A percentile compares a stretch with the other conserved stretches of the same genome.
Conservation (phyloP, 2,113 vertebrate species). For the Paratilapia polleni region DNA sequence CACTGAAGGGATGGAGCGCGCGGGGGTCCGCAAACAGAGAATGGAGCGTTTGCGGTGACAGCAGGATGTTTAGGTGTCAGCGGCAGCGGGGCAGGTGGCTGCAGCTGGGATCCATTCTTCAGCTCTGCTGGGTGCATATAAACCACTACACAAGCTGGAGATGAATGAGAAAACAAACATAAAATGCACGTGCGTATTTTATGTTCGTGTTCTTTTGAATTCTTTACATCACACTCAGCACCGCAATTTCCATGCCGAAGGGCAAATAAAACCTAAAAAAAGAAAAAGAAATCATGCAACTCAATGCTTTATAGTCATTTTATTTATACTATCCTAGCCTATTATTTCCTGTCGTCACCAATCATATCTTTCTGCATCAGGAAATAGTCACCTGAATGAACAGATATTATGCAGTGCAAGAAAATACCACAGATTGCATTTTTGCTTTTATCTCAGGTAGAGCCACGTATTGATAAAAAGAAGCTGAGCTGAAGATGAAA, state of each 20-base stretch:
- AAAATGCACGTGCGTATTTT: background rate
- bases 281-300: background rate
- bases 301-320: background rate
- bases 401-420: background rate
- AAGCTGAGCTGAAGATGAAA: background rate
- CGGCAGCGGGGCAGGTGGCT: slow-evolving; percentile 13
- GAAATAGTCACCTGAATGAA: background rate
- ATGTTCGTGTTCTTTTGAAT: background rate
- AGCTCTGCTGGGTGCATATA: slow-evolving; percentile 9
- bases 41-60: slow-evolving; percentile 37
- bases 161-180: slow-evolving; percentile 7
- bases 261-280: background rate
- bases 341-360: background rate
- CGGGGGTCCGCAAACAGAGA: background rate
- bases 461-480: background rate
- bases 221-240: background rate
- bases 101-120: slow-evolving; percentile 43
- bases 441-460: background rate
- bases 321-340: background rate
- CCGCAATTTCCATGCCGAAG: fast-evolving
- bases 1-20: background rate
- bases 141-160: background rate
- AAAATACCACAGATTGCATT: background rate
- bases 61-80: slow-evolving; percentile 35
- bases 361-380: background rate